Evolutionary conservation across 2,888 invertebrate genomes (phyloP).

Genomic region (Xanthia togata): DNA sequence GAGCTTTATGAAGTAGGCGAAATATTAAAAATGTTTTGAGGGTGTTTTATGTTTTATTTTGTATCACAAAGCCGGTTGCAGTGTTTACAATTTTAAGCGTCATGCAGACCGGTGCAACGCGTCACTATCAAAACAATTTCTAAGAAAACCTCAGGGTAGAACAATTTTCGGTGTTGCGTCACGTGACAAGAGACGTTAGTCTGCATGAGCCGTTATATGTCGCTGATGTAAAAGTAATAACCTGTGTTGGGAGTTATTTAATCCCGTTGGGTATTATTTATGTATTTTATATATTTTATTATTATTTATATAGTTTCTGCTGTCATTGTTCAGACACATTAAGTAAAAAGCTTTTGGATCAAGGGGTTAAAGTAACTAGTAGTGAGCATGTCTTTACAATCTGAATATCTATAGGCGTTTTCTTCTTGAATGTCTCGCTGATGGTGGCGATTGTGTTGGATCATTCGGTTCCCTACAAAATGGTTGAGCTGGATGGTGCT

Average conservation of each 20-base stretch:
- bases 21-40: conserved; percentile 36
- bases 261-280: neutral
- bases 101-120: too few relatives aligned
- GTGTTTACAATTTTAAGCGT: neutral
- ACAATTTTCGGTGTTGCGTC: too few relatives aligned
- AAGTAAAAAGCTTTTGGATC: neutral
- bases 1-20: conserved; percentile 28
- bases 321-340: neutral
- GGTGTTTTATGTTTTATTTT: conserved; percentile 1
- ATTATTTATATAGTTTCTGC: neutral
- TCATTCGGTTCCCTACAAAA: too few relatives aligned
- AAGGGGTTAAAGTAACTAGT: neutral
- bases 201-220: neutral
- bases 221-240: neutral
- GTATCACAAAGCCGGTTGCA: conserved; percentile 2
- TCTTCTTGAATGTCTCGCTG: too few relatives aligned
- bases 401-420: neutral
- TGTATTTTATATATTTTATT: too few relatives aligned
- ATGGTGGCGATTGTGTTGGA: too few relatives aligned
- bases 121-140: too few relatives aligned
- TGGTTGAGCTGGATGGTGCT: too few relatives aligned
- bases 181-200: too few relatives aligned
- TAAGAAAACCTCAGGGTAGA: too few relatives aligned
- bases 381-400: neutral
- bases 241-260: neutral